Percentiles rank a stretch among this genome's conserved stretches.
These are phyloP conservation scores for Siderastrea siderea DNA, from an alignment of 92 coral and sea anemone genomes.

Conservation along the genomic window DNA sequence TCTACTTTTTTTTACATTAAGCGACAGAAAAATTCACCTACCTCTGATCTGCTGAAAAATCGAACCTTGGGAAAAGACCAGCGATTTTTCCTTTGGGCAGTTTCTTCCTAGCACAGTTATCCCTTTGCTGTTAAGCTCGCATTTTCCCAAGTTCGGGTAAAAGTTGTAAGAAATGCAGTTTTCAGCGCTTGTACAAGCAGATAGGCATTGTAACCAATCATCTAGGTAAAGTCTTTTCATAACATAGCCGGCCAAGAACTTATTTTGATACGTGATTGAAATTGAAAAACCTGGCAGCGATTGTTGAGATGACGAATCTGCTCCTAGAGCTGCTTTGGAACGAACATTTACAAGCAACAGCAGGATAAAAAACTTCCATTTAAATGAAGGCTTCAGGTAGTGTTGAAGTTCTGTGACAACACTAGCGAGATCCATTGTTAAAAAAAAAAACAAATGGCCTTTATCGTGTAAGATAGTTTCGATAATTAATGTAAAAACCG, in stretches of 20 bases:
- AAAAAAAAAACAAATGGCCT: too few species aligned
- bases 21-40: background rate
- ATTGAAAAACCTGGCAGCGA: background rate
- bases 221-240: background rate
- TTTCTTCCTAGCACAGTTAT: background rate
- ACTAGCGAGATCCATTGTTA: background rate
- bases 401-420: background rate
- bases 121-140: constrained; percentile 7
- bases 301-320: background rate
- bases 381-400: background rate
- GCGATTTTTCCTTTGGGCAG: background rate
- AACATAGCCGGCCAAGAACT: background rate
- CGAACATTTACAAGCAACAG: background rate
- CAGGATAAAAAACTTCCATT: background rate
- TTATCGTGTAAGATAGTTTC: too few species aligned
- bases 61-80: background rate
- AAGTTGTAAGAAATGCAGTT: constrained; percentile 30
- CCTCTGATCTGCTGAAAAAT: constrained; percentile 28
- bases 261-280: background rate
- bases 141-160: background rate
- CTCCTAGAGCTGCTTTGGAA: background rate
- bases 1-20: too few species aligned
- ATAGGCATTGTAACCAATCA: constrained; percentile 21
- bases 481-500: too few species aligned
- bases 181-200: background rate